Conservation (phyloP, 1,140 invertebrate species). For the Formica selysi region DNA sequence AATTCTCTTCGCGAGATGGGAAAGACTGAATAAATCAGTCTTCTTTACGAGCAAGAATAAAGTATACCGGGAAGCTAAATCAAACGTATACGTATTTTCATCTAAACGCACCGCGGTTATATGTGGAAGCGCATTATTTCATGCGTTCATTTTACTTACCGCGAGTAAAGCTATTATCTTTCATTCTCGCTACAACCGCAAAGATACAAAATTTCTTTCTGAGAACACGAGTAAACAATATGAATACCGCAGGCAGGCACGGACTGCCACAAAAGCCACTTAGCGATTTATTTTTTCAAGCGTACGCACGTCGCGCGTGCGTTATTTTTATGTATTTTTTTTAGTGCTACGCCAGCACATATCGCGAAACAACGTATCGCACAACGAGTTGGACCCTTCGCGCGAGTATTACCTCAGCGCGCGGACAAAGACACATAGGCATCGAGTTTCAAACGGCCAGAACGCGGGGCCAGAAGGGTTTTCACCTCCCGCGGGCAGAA, state of each 20-base stretch:
- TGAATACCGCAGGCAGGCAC: neutral
- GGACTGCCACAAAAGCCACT: slow-evolving; percentile 27
- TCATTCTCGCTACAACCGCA: slow-evolving; percentile 2
- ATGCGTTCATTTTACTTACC: slow-evolving; percentile 14
- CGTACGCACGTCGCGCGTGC: neutral
- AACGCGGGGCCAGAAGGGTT: slow-evolving; percentile 45
- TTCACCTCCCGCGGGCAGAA: slow-evolving; percentile 70
- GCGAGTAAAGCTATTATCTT: slow-evolving; percentile 10
- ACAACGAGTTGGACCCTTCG: slow-evolving; percentile 19
- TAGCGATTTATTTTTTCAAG: slow-evolving; percentile 51
- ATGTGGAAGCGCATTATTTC: slow-evolving; percentile 5
- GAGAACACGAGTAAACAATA: slow-evolving; percentile 21
- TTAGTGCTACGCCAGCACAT: neutral
- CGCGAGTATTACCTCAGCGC: slow-evolving; percentile 16
- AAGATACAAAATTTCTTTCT: slow-evolving; percentile 7
- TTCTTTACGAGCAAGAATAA: neutral
- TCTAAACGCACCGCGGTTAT: neutral
- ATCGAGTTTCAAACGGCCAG: slow-evolving; percentile 65
- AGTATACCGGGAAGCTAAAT: neutral
- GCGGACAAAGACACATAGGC: slow-evolving; percentile 31
- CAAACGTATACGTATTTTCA: neutral
- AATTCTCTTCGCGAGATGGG: neutral
- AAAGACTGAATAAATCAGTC: neutral
- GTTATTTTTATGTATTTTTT: slow-evolving; percentile 13
- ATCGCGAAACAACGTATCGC: slow-evolving; percentile 3